Conservation (phyloP, 2,113 vertebrate genomes). For the Eolophus roseicapilla region DNA sequence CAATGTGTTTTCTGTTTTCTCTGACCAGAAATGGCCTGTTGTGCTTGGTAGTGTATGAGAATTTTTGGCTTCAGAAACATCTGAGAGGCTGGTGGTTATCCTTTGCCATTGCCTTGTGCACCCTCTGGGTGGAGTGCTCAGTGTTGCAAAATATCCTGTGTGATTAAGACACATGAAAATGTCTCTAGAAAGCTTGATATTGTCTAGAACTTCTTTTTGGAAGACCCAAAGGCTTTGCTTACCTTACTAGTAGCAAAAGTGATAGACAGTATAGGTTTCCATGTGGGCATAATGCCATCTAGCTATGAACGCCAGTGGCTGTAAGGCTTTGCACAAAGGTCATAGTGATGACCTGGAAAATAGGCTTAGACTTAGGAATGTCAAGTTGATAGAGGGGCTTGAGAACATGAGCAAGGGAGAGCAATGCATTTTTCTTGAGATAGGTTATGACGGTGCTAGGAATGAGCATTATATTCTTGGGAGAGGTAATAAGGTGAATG, state of each 20-base stretch:
- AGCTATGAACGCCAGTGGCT: neutral
- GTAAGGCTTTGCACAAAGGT: slow-evolving; percentile 4
- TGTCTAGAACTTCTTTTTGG: neutral
- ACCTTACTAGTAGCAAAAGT: neutral
- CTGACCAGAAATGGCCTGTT: neutral
- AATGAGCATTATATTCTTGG: neutral
- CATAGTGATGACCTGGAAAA: slow-evolving; percentile 29
- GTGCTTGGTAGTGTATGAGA: neutral
- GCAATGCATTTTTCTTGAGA: neutral
- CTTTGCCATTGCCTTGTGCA: neutral
- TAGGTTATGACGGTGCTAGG: neutral
- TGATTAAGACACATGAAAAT: neutral
- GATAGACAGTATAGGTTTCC: neutral
- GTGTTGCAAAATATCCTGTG: neutral
- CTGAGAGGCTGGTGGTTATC: neutral
- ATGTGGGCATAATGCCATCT: neutral
- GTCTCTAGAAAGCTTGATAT: neutral
- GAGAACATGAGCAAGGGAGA: neutral
- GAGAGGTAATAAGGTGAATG: neutral
- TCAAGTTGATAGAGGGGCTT: neutral
- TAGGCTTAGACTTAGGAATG: slow-evolving; percentile 30
- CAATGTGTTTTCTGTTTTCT: neutral
- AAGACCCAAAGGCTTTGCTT: neutral
- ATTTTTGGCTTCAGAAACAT: neutral
- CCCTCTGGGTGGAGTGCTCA: neutral